A percentile compares a stretch with the other conserved stretches of the same genome.
These are phyloP conservation scores for Tribolium freemani DNA, from an alignment of 2,888 invertebrate species.

Conservation along the genomic window DNA sequence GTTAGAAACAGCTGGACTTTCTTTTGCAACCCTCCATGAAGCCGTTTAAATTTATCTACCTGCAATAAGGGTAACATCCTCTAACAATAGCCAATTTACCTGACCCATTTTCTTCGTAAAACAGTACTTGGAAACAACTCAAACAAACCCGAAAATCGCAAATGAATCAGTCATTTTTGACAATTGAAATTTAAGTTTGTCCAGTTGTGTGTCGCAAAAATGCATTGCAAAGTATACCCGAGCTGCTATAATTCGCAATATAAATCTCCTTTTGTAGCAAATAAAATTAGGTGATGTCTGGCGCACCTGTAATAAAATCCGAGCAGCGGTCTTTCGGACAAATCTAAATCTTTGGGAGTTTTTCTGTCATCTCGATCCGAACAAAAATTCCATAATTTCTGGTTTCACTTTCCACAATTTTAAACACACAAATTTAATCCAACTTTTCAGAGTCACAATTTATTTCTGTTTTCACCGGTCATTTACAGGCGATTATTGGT, in stretches of 20 bases:
- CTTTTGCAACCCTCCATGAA: no score
- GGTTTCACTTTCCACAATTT: conserved; percentile 65
- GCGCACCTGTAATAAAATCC: conserved; percentile 86
- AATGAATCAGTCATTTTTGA: not conserved
- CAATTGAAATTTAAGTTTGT: not conserved
- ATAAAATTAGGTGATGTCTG: conserved; percentile 77
- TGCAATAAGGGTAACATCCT: no score
- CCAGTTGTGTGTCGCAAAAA: not conserved
- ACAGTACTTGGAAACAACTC: not conserved
- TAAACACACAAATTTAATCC: not conserved
- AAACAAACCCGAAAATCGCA: not conserved
- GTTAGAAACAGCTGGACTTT: no score
- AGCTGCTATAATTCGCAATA: not conserved
- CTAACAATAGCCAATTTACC: not conserved
- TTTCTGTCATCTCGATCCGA: conserved; percentile 78
- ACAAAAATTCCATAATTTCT: conserved; percentile 78
- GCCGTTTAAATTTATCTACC: no score
- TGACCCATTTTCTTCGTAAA: not conserved
- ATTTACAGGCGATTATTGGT: conserved; percentile 76
- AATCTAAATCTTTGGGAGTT: conserved; percentile 81
- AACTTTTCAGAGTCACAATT: conserved; percentile 77
- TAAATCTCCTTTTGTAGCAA: conserved; percentile 55
- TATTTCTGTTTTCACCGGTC: conserved; percentile 78
- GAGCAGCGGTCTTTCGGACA: conserved; percentile 80
- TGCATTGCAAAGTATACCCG: conserved; percentile 35